Base-by-base conservation (phyloP, 2,113 vertebrate genomes). In the Halichoerus grypus region DNA sequence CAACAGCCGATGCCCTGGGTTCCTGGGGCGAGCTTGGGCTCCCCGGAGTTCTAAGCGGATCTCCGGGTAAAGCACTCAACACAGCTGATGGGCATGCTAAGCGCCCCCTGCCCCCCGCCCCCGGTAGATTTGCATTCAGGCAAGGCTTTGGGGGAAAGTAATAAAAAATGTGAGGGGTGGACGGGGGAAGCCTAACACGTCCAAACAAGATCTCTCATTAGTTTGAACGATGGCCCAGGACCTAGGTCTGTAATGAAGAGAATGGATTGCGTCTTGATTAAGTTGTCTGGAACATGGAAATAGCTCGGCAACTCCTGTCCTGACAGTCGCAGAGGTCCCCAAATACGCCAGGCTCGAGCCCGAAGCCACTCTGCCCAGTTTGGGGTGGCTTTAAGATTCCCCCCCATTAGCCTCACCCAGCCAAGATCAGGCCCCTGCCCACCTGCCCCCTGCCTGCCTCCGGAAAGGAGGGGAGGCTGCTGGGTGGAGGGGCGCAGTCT, bases 131-230 rank as follows among this genome's bases (percentile, higher is more conserved):
- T 33, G 19, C n/a, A 33, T 42, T 82, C 83, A 59, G 13, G 59
- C 18, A 67, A 91, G 94, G 95, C 49, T 79, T 74, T 63, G 51
- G 61, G 82, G 33, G 36, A 92, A 67, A 1, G 42, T 95, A 80
- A 97, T 98, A 96, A 87, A 94, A 85, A 86, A 67, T 55, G 72
- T 93, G 10, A 82, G 28, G 28, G 61, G 24, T 4, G 31, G 33
- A 6, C 0, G 19, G 46, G 96, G 93, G 96, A 79, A 74, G 88
- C 61, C 46, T 82, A 93, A 67, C 33, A 90, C 0, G 1, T 84
- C 96, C 95, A 90, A 63, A 91, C 53, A 91, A 89, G 93, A 92
- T 86, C 96, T 96, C 96, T 98, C 97, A 95, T 24, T 77, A 51
- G 82, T 98, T 96, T 98, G 97, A 96, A 84, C 95, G 79, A 92